These are phyloP conservation scores for Apogon hyalosoma DNA, from an alignment of 2,797 vertebrate genomes.

Conservation along the genomic window DNA sequence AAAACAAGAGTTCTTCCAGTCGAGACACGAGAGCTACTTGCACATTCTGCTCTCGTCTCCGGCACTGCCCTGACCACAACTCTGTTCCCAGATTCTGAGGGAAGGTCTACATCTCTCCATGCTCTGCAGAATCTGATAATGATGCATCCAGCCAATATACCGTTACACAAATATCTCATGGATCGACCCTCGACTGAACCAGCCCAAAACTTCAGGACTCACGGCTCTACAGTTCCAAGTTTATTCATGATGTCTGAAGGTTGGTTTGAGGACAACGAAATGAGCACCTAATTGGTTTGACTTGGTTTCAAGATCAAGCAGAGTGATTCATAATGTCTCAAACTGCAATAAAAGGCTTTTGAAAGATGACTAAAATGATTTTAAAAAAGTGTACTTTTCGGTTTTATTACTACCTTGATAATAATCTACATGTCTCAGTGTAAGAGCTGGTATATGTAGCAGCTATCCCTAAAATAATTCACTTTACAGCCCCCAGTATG, in stretches of 20 bases:
- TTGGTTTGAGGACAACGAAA: not conserved
- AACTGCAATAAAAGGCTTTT: no score
- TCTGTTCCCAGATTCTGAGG: conserved; percentile 41
- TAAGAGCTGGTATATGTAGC: conserved; percentile 16
- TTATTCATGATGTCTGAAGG: conserved; percentile 3
- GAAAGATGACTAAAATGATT: not conserved
- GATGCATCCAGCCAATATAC: conserved; percentile 52
- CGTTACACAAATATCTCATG: conserved; percentile 49
- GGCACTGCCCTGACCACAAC: conserved; percentile 65
- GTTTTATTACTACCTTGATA: conserved; percentile 16
- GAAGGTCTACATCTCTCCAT: conserved; percentile 57
- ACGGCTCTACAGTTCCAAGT: not conserved
- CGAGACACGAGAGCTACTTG: conserved; percentile 71
- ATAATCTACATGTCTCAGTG: conserved; percentile 35
- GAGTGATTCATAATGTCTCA: not conserved
- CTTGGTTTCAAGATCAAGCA: not conserved
- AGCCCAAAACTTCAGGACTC: conserved; percentile 10
- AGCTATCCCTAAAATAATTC: conserved; percentile 17
- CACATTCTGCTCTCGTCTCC: conserved; percentile 67
- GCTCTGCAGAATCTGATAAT: conserved; percentile 72
- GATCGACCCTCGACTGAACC: conserved; percentile 15
- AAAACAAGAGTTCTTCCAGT: conserved; percentile 76
- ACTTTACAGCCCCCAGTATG: conserved; percentile 16
- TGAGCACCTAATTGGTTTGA: conserved; percentile 5
- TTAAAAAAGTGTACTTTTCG: not conserved